phyloP scores from a whole-genome alignment of 23 tunicate species.

The Trididemnum clinides region DNA sequence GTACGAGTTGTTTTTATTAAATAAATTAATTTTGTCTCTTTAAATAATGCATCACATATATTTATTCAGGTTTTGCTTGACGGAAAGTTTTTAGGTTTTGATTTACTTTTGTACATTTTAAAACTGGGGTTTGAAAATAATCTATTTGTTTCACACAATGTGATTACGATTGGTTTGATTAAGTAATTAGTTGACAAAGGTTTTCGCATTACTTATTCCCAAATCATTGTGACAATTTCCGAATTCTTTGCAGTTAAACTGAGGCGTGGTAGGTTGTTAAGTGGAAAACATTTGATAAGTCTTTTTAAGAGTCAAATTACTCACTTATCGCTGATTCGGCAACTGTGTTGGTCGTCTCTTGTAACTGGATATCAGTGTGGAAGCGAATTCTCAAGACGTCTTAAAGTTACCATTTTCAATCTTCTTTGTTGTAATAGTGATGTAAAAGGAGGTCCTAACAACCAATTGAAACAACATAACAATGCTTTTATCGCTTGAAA shows the following conservation, averaged over 20 bases:
- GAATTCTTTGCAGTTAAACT: neutral
- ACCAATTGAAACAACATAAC: neutral
- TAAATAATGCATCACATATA: neutral
- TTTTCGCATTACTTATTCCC: no score
- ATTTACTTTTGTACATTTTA: neutral
- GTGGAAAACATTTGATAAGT: neutral
- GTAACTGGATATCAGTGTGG: neutral
- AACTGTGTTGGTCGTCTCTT: neutral
- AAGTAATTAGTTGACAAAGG: no score
- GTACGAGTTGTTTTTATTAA: no score
- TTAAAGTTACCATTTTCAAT: neutral
- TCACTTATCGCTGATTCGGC: neutral
- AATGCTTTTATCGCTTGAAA: neutral
- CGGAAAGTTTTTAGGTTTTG: neutral
- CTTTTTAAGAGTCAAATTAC: conserved; percentile 1
- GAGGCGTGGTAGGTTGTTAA: neutral
- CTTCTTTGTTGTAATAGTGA: neutral
- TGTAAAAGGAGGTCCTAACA: conserved; percentile 1
- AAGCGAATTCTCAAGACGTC: neutral
- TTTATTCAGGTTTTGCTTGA: neutral
- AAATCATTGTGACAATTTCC: neutral
- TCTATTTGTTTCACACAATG: no score
- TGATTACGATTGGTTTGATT: no score
- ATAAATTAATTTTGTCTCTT: no score
- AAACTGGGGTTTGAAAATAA: neutral